Evolutionary conservation across 2,888 invertebrate genomes (phyloP).

Genomic region (Fabriciana adippe): DNA sequence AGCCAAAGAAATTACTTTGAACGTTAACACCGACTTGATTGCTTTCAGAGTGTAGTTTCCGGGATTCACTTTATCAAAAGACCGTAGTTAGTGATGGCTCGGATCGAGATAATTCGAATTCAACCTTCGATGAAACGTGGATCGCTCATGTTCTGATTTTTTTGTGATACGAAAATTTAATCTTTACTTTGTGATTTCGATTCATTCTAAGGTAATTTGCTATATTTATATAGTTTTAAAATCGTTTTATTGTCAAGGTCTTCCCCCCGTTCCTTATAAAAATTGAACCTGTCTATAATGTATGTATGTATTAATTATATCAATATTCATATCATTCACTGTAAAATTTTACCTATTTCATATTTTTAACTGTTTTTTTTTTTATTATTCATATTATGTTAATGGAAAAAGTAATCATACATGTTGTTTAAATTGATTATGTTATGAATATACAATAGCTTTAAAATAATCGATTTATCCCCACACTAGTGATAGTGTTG

Average conservation of each 20-base stretch:
- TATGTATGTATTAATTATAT: no score
- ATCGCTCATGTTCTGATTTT: constrained; percentile 12
- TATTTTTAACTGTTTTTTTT: no score
- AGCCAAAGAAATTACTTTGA: constrained; percentile 70
- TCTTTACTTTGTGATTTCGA: not conserved
- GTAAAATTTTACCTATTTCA: no score
- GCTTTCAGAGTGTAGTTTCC: constrained; percentile 65
- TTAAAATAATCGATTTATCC: constrained; percentile 17
- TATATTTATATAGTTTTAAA: no score
- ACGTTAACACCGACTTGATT: constrained; percentile 69
- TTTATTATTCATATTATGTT: no score
- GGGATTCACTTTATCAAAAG: constrained; percentile 59
- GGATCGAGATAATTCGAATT: constrained; percentile 12
- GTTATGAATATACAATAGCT: constrained; percentile 1
- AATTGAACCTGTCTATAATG: no score
- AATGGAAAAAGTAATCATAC: not conserved
- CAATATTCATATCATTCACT: no score
- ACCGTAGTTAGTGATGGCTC: constrained; percentile 41
- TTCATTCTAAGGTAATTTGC: no score
- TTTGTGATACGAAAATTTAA: constrained; percentile 2
- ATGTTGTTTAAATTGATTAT: constrained; percentile 6
- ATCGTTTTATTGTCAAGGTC: no score
- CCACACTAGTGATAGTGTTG: constrained; percentile 43
- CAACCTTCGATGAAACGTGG: constrained; percentile 17
- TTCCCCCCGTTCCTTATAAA: no score